phyloP scores from a whole-genome alignment of 2,113 vertebrate genomes.

The Mionectes macconnelli region DNA sequence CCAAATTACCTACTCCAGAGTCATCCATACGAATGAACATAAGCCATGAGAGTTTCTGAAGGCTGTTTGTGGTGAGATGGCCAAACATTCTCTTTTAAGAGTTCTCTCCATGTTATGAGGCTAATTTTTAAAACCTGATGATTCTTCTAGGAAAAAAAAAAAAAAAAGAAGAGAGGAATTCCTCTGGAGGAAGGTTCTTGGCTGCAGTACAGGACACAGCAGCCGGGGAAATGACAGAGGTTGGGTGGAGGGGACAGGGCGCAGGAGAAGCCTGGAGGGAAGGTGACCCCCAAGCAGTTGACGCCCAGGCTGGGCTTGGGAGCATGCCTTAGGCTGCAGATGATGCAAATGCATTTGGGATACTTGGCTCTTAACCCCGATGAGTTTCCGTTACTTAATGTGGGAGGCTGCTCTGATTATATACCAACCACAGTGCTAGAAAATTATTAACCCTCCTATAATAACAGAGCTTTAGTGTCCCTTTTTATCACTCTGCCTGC shows the following conservation, averaged over 20 bases:
- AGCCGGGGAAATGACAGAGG: neutral
- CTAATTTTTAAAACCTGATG: neutral
- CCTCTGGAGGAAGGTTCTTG: neutral
- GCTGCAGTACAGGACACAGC: neutral
- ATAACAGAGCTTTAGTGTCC: neutral
- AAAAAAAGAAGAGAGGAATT: neutral
- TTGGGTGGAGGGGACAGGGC: neutral
- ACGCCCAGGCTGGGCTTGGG: neutral
- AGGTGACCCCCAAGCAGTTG: neutral
- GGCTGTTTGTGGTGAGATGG: neutral
- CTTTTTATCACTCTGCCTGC: neutral
- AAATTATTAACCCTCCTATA: constrained; percentile 13
- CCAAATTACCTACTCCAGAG: neutral
- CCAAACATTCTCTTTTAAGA: neutral
- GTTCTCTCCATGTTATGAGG: neutral
- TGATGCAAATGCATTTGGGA: neutral
- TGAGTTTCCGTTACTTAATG: neutral
- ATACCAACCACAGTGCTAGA: neutral
- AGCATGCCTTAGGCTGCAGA: fast-evolving
- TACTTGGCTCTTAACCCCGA: neutral
- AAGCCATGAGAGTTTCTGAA: neutral
- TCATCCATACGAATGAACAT: fast-evolving
- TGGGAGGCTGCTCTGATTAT: neutral
- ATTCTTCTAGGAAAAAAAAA: neutral
- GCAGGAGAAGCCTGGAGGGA: neutral